These are phyloP conservation scores for Drosophila leonis DNA, from an alignment of 2,888 invertebrate species.

Conservation along the genomic window DNA sequence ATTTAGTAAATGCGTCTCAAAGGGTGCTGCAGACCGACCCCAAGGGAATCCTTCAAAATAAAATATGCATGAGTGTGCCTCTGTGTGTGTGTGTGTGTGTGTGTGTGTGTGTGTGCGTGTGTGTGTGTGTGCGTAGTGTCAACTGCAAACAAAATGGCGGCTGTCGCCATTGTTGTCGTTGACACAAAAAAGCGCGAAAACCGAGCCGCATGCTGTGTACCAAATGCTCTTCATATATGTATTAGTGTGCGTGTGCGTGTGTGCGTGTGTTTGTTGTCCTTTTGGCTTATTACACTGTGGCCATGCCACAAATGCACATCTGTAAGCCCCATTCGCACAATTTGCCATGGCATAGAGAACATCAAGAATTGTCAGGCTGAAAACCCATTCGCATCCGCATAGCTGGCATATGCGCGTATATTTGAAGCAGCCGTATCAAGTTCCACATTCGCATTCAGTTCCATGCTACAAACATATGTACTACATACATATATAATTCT, in stretches of 20 bases:
- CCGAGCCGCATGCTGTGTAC: constrained; percentile 38
- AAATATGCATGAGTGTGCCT: constrained; percentile 31
- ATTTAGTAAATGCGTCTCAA: constrained; percentile 11
- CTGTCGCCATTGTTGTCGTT: constrained; percentile 46
- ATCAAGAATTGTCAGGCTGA: constrained; percentile 19
- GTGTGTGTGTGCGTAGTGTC: constrained; percentile 48
- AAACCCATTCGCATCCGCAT: constrained; percentile 14
- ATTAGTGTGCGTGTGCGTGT: constrained; percentile 5
- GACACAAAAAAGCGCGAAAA: constrained; percentile 61
- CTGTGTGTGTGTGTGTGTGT: constrained; percentile 7
- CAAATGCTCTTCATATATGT: not conserved
- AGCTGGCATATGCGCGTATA: constrained; percentile 30
- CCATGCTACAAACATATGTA: not conserved
- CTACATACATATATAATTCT: constrained; percentile 16
- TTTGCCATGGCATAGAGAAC: constrained; percentile 13
- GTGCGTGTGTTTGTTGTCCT: constrained; percentile 21
- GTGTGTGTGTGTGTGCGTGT: constrained; percentile 13
- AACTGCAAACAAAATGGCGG: constrained; percentile 74
- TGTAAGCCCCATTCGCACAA: constrained; percentile 36
- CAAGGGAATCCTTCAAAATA: constrained; percentile 17
- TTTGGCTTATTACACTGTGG: constrained; percentile 47
- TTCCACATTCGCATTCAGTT: not conserved
- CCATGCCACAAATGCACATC: constrained; percentile 38
- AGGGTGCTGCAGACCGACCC: not conserved
- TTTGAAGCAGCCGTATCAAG: not conserved